Evolutionary conservation across 2,113 vertebrate genomes (phyloP).

Genomic region (Dicaeum eximium): DNA sequence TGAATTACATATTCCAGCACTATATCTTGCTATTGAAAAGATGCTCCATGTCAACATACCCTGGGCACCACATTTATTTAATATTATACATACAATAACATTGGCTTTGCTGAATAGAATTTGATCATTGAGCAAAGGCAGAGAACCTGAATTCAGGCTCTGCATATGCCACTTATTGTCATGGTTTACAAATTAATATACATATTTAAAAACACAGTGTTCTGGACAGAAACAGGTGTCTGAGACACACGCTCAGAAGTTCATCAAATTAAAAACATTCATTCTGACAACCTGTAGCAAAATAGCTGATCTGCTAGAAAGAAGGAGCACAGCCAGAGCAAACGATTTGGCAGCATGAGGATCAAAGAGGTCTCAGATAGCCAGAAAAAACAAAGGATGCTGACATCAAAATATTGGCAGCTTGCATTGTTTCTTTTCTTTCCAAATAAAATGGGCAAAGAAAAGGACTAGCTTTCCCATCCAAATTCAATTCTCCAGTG

Average conservation of each 20-base stretch:
- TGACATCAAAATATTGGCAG: conserved; percentile 64
- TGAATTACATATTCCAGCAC: background rate
- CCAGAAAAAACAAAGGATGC: conserved; percentile 55
- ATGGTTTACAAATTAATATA: background rate
- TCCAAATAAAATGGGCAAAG: conserved; percentile 59
- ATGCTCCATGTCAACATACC: background rate
- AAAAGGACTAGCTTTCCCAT: conserved; percentile 13
- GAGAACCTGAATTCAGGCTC: background rate
- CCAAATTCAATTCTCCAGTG: conserved; percentile 36
- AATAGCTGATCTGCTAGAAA: background rate
- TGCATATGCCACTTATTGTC: background rate
- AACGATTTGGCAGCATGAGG: conserved; percentile 18
- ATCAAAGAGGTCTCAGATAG: conserved; percentile 51
- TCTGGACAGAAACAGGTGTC: background rate
- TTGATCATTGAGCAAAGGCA: background rate
- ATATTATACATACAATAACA: background rate
- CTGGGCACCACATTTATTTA: background rate
- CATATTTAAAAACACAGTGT: background rate
- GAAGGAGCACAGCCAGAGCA: background rate
- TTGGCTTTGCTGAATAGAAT: background rate
- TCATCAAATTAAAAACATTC: background rate
- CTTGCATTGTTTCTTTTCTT: conserved; percentile 29
- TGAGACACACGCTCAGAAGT: background rate
- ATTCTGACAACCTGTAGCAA: conserved; percentile 23
- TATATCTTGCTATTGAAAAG: background rate